A percentile compares a stretch with the other conserved stretches of the same genome.
Conservation (phyloP, 2,113 vertebrate species). For the Megaleporinus macrocephalus region DNA sequence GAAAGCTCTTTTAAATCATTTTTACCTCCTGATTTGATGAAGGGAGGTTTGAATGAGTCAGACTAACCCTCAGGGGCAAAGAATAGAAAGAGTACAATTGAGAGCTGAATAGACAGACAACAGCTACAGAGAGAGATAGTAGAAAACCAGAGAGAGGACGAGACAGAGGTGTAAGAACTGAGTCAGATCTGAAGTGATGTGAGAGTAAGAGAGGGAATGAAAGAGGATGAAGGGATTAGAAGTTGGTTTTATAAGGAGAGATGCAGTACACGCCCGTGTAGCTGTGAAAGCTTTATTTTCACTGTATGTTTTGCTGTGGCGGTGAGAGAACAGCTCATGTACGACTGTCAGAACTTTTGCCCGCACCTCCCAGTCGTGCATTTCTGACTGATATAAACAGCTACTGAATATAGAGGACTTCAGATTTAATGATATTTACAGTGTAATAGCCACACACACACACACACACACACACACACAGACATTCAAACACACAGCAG, state of each 20-base stretch:
- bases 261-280: neutral
- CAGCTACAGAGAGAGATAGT: neutral
- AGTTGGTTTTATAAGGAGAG: conserved; percentile 19
- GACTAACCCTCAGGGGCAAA: neutral
- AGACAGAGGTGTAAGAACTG: neutral
- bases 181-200: neutral
- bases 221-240: conserved; percentile 3
- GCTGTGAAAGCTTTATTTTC: neutral
- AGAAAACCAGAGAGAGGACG: neutral
- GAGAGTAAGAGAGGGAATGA: neutral
- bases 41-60: conserved; percentile 24
- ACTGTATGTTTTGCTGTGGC: neutral
- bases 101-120: conserved; percentile 13
- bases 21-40: neutral
- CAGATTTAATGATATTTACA: no score
- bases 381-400: no score
- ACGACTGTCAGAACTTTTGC: neutral
- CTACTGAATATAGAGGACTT: no score
- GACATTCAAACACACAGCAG: neutral
- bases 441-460: no score
- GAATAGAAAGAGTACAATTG: neutral
- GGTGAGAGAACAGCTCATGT: neutral
- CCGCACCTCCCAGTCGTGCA: no score
- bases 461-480: neutral
- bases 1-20: conserved; percentile 6